Percentiles rank a stretch among this genome's conserved stretches.
These are phyloP conservation scores for Lasaia peninsularis DNA, from an alignment of 1,140 invertebrate species.

Conservation along the genomic window DNA sequence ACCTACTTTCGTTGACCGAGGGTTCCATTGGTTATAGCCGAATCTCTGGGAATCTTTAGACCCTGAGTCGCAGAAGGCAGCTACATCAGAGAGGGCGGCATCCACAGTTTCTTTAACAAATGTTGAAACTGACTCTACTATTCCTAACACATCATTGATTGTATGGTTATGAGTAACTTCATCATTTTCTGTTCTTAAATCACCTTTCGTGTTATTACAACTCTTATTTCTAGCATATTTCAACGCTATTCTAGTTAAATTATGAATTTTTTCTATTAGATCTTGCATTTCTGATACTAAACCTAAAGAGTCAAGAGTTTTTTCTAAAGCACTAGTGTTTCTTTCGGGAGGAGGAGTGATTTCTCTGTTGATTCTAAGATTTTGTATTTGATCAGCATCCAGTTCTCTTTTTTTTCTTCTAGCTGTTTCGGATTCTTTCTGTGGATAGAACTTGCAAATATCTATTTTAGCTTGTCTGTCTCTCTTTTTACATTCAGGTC, in stretches of 20 bases:
- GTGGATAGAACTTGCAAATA: slow-evolving; percentile 53
- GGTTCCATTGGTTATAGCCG: neutral
- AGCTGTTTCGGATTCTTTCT: slow-evolving; percentile 26
- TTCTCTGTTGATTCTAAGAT: slow-evolving; percentile 48
- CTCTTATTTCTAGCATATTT: slow-evolving; percentile 39
- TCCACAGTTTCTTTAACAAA: slow-evolving; percentile 37
- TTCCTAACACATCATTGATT: slow-evolving; percentile 31
- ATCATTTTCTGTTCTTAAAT: slow-evolving; percentile 10
- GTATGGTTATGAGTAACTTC: neutral
- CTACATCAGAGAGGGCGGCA: slow-evolving; percentile 35
- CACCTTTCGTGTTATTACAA: slow-evolving; percentile 37
- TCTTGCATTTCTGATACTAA: slow-evolving; percentile 40
- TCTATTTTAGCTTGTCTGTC: slow-evolving; percentile 58
- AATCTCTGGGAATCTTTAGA: neutral
- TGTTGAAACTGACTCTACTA: slow-evolving; percentile 29
- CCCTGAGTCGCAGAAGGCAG: slow-evolving; percentile 35
- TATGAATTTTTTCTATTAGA: slow-evolving; percentile 39
- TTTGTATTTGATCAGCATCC: slow-evolving; percentile 25
- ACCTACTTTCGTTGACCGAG: slow-evolving; percentile 40
- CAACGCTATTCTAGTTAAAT: slow-evolving; percentile 38
- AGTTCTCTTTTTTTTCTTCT: slow-evolving; percentile 31
- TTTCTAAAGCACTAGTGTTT: slow-evolving; percentile 18
- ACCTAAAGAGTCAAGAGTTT: slow-evolving; percentile 32
- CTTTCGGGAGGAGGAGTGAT: slow-evolving; percentile 46
- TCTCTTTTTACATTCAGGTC: slow-evolving; percentile 46